Percentiles rank a stretch among this genome's conserved stretches.
phyloP scores from a whole-genome alignment of 2,888 invertebrate genomes.

The Torymus aiolomorphi region DNA sequence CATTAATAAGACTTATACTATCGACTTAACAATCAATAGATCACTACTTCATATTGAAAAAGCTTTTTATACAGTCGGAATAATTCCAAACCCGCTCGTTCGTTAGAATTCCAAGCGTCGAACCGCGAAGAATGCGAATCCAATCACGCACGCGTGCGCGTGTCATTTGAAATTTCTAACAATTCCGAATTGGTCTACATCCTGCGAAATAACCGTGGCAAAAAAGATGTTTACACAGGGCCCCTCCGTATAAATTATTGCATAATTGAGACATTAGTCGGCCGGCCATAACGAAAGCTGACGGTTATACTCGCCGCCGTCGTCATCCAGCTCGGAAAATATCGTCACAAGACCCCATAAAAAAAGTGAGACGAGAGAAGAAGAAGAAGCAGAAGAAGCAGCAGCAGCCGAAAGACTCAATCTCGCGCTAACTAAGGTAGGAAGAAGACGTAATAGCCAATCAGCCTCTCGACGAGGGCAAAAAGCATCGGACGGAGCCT shows the following conservation, averaged over 20 bases:
- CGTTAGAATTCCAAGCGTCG: too few species aligned
- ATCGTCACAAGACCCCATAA: background rate
- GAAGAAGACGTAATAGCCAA: slow-evolving; percentile 74
- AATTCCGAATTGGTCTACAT: background rate
- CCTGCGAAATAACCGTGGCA: background rate
- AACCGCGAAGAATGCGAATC: too few species aligned
- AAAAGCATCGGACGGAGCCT: slow-evolving; percentile 68
- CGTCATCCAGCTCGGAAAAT: slow-evolving; percentile 26
- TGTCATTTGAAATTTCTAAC: too few species aligned
- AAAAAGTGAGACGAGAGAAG: slow-evolving; percentile 56
- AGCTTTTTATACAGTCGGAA: too few species aligned
- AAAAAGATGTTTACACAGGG: slow-evolving; percentile 50
- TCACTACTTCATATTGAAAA: too few species aligned
- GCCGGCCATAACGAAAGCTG: too few species aligned
- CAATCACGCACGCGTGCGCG: too few species aligned
- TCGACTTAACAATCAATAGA: too few species aligned
- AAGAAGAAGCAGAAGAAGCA: background rate
- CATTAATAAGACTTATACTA: too few species aligned
- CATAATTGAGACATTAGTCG: slow-evolving; percentile 49
- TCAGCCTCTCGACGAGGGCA: slow-evolving; percentile 69
- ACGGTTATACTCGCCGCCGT: too few species aligned
- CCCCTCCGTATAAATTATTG: slow-evolving; percentile 25
- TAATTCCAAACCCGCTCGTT: too few species aligned
- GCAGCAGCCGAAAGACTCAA: slow-evolving; percentile 65
- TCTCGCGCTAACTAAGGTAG: slow-evolving; percentile 69